Evolutionary conservation across 1,140 invertebrate species (phyloP).

Genomic region (Laupala kohalensis): DNA sequence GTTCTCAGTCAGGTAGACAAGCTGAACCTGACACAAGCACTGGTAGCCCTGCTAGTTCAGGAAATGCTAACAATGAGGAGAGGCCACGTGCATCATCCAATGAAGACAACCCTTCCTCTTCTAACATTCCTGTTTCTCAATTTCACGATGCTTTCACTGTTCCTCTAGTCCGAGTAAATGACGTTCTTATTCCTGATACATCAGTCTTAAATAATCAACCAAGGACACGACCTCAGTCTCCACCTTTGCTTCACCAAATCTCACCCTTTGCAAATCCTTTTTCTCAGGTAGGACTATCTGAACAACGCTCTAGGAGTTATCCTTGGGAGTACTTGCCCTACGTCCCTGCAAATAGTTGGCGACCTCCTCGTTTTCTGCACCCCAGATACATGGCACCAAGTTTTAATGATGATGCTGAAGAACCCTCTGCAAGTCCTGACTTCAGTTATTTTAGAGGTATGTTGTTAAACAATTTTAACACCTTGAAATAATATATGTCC

Average conservation of each 20-base stretch:
- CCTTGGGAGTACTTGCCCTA: neutral
- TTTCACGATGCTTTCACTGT: constrained; percentile 25
- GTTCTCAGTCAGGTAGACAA: neutral
- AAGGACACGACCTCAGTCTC: constrained; percentile 14
- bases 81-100: neutral
- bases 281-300: constrained; percentile 21
- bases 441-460: constrained; percentile 19
- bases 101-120: neutral
- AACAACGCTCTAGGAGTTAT: neutral
- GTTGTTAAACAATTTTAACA: neutral
- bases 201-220: constrained; percentile 5
- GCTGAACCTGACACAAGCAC: neutral
- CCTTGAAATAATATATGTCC: too few species aligned
- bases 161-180: constrained; percentile 43
- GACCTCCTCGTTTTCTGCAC: constrained; percentile 28
- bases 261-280: constrained; percentile 10
- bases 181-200: constrained; percentile 34
- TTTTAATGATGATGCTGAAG: constrained; percentile 28
- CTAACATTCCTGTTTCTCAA: neutral
- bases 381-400: constrained; percentile 25
- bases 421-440: constrained; percentile 26
- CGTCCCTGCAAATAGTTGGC: neutral
- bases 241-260: constrained; percentile 15
- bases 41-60: neutral
- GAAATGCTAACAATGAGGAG: neutral